Base-by-base conservation (phyloP, 2,888 invertebrate species). In the Magallana nippona region DNA sequence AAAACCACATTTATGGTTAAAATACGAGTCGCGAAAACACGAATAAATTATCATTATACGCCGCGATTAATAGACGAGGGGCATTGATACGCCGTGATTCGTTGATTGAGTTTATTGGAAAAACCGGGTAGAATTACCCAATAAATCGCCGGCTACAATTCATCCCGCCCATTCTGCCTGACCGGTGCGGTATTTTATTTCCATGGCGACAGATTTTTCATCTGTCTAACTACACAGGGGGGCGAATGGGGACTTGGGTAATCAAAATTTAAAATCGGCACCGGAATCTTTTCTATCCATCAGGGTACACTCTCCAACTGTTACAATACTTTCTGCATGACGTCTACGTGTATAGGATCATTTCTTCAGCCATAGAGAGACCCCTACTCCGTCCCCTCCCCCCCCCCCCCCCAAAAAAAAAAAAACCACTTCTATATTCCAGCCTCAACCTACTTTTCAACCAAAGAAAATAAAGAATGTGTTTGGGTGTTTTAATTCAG, bases 171-270 rank as follows among this genome's bases (percentile, higher is more conserved):
- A 22, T 27, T 15, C 17, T 32, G 15, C 71, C 32, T 71, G 71
- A 71, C 71, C 71, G 71, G 27, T 71, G 71, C 32, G 80, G 56
- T 80, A 57, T 80, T 80, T 57, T 80, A 80, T 80, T 80, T 80
- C 57, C 80, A 57, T 11, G 58, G 55, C 57, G 80, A 80, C 80
- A 80, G 55, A 80, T 80, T 80, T 79, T 80, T 80, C 80, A 80
- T 57, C 80, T 15, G 15, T 13, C 11, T 15, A 71, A 71, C 71
- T 71, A 17, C 71, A 32, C 71, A 22, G 71, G 71, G 71, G 71
- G 22, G 71, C 71, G 27, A 27, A 44, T 44, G 44, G 44, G 44
- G 71, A 27, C 32, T 71, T 71, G 71, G 71, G 71, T 71, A 71
- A 71, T 71, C 71, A 27, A 71, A 71, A 71, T 32, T 27, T 27